Conservation (phyloP, 2,113 vertebrate genomes). For the Chauna torquata region DNA sequence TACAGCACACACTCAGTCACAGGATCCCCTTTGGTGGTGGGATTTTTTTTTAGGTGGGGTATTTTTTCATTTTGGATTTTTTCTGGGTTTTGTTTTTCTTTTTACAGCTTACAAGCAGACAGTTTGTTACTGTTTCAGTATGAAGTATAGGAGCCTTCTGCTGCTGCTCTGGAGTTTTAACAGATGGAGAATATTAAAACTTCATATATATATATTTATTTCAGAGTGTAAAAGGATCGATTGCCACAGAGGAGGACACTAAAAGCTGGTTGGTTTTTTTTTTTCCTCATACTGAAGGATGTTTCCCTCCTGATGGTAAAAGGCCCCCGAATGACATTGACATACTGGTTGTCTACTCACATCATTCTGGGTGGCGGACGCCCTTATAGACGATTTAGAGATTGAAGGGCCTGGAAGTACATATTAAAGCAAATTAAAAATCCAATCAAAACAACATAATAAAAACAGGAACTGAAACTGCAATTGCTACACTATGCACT, state of each 20-base stretch:
- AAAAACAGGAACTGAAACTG: neutral
- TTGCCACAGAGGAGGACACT: neutral
- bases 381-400: neutral
- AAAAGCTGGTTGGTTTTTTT: neutral
- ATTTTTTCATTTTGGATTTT: neutral
- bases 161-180: neutral
- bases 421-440: conserved; percentile 43
- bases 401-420: neutral
- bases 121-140: neutral
- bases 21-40: neutral
- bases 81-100: neutral
- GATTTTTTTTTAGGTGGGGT: neutral
- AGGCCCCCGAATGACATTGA: neutral
- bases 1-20: conserved; percentile 28
- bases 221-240: neutral
- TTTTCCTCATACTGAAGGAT: neutral
- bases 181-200: conserved; percentile 40
- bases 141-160: neutral
- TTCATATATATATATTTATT: neutral
- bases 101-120: neutral
- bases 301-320: neutral
- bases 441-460: neutral
- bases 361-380: neutral
- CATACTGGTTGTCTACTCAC: neutral
- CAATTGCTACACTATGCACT: neutral